Base-by-base conservation (phyloP, 2,797 vertebrate genomes). In the Peromyscus attwateri region DNA sequence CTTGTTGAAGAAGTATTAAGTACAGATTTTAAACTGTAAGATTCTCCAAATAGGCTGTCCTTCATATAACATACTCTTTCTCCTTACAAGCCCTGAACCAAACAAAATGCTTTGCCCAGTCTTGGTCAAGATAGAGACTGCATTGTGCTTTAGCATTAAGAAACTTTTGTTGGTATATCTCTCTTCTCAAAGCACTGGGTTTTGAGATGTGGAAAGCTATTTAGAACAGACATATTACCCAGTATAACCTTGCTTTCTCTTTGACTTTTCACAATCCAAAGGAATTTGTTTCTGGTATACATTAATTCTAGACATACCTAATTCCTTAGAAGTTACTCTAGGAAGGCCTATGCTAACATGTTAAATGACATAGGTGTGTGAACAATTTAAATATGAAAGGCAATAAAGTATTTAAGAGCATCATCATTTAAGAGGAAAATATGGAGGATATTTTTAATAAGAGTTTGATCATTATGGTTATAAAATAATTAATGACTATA, bases 241-340 rank as follows among this genome's bases (percentile, higher is more conserved):
- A 71, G 81, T 46, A 80, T 62, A 97, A 96, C 66, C 71, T 10
- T 29, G 29, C 3, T 96, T 98, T 96, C 16, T 96, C 16, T 92
- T 68, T 90, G 57, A 75, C 85, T 84, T 81, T 73, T 93, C 31
- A 87, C 34, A 80, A 40, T 89, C 92, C 60, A 70, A 81, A 93
- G 94, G 46, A 92, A 92, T 95, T 94, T 96, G 6, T 75, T 57
- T 25, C 55, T 91, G 19, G 2, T 71, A 60, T 88, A 83, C 17
- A 43, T 82, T 97, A 62, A 55, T 92, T 90, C 87, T 37, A 82
- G 5, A 12, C 37, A 64, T 68, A 70, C 21, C 13, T 55, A 76
- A 66, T 87, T 95, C 34, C 52, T 80, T 52, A 73, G 76, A 66
- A 75, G 21, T 79, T 52, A 66, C 13, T 79, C 13, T 89, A 23